Base-by-base conservation (phyloP, 1,140 invertebrate species). In the Dreissena polymorpha region DNA sequence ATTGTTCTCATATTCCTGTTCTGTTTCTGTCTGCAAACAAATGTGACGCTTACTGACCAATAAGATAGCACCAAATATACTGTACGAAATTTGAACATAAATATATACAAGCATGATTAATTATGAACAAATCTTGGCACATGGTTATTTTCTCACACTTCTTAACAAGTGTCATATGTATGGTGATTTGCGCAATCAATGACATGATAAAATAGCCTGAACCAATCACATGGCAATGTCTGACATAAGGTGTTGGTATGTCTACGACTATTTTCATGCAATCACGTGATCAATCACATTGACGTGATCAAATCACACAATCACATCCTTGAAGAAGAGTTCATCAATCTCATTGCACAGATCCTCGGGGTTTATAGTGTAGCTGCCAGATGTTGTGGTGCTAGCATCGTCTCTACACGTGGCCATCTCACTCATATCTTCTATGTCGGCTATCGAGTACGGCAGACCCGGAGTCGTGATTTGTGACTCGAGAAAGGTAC, bases 321-420 rank as follows among this genome's bases (percentile, higher is more conserved):
- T 86, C 18, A 90, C 86, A 82, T 91, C 90, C 27, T 89, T 90
- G 83, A 91, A 91, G 85, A 91, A 91, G 18, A 91, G 84, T 71
- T 91, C 84, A 75, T 91, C 89, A 71, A 91, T 91, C 77, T 91
- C 90, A 77, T 90, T 86, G 53, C 88, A 89, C 72, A 91, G 85
- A 65, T 91, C 91, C 50, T 91, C 91, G 0, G 91, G 90, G 85
- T 91, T 91, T 65, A 91, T 90, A 10, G 90, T 91, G 78, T 90
- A 90, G 73, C 89, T 90, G 39, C 89, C 89, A 0, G 89, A 91
- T 0, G 90, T 91, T 64, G 91, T 91, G 8, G 87, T 90, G 64
- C 87, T 89, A 49, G 86, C 87, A 27, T 90, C 89, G 65, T 90
- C 87, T 49, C 87, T 75, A 23, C 83, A 76, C 5, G 63, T 68